Percentiles rank a stretch among this genome's conserved stretches.
phyloP scores from a whole-genome alignment of 1,140 invertebrate genomes.

The Drosophila willistoni region DNA sequence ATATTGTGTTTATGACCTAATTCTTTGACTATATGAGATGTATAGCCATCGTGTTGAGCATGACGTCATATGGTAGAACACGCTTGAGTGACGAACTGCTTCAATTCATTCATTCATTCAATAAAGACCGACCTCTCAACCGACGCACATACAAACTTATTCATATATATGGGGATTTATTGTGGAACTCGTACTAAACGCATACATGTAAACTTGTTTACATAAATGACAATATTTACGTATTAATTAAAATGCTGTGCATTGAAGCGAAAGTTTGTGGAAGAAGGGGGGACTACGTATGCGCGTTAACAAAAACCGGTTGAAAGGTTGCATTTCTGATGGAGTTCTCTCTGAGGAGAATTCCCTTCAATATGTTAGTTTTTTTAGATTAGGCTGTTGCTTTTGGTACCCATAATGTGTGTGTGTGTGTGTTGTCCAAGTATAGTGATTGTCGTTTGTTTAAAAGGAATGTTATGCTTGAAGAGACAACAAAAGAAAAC shows the following conservation, averaged over 20 bases:
- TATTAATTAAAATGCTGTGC: constrained; percentile 66
- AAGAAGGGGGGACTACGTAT: background rate
- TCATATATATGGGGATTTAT: background rate
- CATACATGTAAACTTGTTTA: constrained; percentile 52
- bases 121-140: background rate
- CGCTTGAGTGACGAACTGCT: constrained; percentile 51
- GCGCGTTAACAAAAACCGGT: constrained; percentile 31
- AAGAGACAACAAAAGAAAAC: background rate
- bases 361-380: constrained; percentile 22
- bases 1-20: constrained; percentile 42
- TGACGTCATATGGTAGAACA: constrained; percentile 58
- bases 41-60: constrained; percentile 11
- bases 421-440: constrained; percentile 5
- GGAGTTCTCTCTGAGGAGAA: background rate
- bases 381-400: background rate
- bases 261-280: constrained; percentile 28
- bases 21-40: constrained; percentile 15
- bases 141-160: constrained; percentile 21
- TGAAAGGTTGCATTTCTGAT: constrained; percentile 20
- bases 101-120: constrained; percentile 40
- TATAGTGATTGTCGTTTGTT: constrained; percentile 20
- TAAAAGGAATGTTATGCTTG: background rate
- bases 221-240: constrained; percentile 71
- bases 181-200: background rate
- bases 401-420: constrained; percentile 22